Conservation (phyloP, 1,140 invertebrate genomes). For the Globodera ellingtonae region DNA sequence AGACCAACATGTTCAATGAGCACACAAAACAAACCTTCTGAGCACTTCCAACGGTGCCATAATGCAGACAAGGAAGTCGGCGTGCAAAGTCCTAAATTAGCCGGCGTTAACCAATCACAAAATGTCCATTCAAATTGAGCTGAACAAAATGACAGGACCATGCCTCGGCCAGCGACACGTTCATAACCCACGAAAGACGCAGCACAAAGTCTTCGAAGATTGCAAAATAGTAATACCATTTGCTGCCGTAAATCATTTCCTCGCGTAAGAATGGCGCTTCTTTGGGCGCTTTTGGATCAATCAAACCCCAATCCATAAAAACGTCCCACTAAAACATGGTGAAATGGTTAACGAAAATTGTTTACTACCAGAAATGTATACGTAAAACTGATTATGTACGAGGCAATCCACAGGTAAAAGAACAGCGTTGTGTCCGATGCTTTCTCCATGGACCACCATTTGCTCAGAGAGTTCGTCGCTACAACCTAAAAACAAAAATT, state of each 20-base stretch:
- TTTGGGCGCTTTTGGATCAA: conserved; percentile 76
- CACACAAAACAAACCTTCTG: conserved; percentile 69
- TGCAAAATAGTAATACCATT: conserved; percentile 89
- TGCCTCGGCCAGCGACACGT: conserved; percentile 83
- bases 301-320: conserved; percentile 97
- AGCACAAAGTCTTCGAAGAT: conserved; percentile 92
- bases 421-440: conserved; percentile 49
- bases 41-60: conserved; percentile 91
- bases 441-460: conserved; percentile 52
- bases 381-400: conserved; percentile 66
- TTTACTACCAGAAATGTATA: conserved; percentile 76
- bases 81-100: conserved; percentile 70
- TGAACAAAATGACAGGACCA: conserved; percentile 58
- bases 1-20: too few species aligned
- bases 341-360: conserved; percentile 73
- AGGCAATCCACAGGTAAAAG: conserved; percentile 62
- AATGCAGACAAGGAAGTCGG: conserved; percentile 84
- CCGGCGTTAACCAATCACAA: background rate
- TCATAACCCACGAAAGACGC: conserved; percentile 85
- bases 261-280: conserved; percentile 75
- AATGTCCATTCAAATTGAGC: background rate
- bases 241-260: conserved; percentile 73
- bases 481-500: conserved; percentile 1
- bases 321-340: conserved; percentile 81
- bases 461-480: conserved; percentile 72